A percentile compares a stretch with the other conserved stretches of the same genome.
Conservation (phyloP, 2,888 invertebrate species). For the Apantesis nais region DNA sequence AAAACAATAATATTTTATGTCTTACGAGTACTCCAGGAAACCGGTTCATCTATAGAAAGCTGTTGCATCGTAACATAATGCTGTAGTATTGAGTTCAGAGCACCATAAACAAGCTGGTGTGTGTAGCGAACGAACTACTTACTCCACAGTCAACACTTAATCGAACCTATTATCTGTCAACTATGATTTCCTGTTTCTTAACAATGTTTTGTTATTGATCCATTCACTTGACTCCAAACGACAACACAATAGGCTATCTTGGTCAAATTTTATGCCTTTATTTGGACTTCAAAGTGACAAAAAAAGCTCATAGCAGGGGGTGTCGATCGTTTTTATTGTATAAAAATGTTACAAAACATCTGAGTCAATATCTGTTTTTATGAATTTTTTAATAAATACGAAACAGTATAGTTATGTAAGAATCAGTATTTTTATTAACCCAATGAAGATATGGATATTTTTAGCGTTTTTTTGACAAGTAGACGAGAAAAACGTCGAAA, state of each 20-base stretch:
- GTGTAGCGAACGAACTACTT: constrained; percentile 33
- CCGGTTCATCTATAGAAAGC: constrained; percentile 3
- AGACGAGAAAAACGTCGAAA: neutral
- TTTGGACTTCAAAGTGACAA: constrained; percentile 24
- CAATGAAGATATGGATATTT: neutral
- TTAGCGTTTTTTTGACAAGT: neutral
- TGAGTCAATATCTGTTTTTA: constrained; percentile 17
- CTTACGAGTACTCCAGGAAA: neutral
- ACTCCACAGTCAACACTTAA: constrained; percentile 40
- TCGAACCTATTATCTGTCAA: constrained; percentile 58
- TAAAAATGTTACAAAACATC: constrained; percentile 23
- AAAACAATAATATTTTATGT: neutral
- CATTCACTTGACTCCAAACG: constrained; percentile 45
- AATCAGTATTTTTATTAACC: neutral
- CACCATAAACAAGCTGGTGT: constrained; percentile 19
- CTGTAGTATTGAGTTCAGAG: constrained; percentile 14
- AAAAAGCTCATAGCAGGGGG: constrained; percentile 19
- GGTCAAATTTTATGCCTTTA: constrained; percentile 35
- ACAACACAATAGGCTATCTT: constrained; percentile 25
- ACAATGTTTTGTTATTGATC: constrained; percentile 34
- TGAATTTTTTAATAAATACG: neutral
- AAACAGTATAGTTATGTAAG: neutral
- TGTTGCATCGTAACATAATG: constrained; percentile 17
- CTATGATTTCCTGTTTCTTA: constrained; percentile 54
- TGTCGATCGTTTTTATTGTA: constrained; percentile 21